Percentiles rank a stretch among this genome's conserved stretches.
Conservation (phyloP, 2,888 invertebrate genomes). For the Nebria brevicollis region DNA sequence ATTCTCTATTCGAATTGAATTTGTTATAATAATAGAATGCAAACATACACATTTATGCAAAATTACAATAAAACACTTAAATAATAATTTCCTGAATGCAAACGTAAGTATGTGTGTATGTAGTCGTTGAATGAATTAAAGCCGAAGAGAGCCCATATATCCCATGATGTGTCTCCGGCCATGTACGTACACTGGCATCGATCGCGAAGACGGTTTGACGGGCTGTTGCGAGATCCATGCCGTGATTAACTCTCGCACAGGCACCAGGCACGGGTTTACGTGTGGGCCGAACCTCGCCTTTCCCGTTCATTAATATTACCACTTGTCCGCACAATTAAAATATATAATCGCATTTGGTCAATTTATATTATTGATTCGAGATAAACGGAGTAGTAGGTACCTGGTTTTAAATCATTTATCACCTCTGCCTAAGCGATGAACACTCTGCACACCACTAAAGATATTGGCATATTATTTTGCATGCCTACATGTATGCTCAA, state of each 20-base stretch:
- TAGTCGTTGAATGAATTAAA: background rate
- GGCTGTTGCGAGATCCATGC: slow-evolving; percentile 19
- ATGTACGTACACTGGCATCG: background rate
- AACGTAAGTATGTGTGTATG: background rate
- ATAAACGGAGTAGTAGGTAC: slow-evolving; percentile 55
- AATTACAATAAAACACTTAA: background rate
- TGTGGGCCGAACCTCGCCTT: slow-evolving; percentile 57
- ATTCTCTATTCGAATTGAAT: no score
- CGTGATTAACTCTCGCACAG: slow-evolving; percentile 12
- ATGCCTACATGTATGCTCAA: background rate
- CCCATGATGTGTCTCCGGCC: background rate
- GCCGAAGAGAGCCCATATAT: background rate
- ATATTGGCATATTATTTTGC: background rate
- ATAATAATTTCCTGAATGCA: background rate
- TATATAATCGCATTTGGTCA: slow-evolving; percentile 63
- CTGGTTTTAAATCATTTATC: slow-evolving; percentile 42
- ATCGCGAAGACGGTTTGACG: slow-evolving; percentile 24
- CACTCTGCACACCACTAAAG: background rate
- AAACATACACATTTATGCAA: background rate
- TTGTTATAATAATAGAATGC: no score
- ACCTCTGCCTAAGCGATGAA: slow-evolving; percentile 10
- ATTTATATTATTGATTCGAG: slow-evolving; percentile 64
- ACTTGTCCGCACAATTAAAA: slow-evolving; percentile 64
- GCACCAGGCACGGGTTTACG: slow-evolving; percentile 51
- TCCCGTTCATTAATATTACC: slow-evolving; percentile 61